These are phyloP conservation scores for Ammodytes marinus DNA, from an alignment of 2,113 vertebrate species.

Conservation along the genomic window DNA sequence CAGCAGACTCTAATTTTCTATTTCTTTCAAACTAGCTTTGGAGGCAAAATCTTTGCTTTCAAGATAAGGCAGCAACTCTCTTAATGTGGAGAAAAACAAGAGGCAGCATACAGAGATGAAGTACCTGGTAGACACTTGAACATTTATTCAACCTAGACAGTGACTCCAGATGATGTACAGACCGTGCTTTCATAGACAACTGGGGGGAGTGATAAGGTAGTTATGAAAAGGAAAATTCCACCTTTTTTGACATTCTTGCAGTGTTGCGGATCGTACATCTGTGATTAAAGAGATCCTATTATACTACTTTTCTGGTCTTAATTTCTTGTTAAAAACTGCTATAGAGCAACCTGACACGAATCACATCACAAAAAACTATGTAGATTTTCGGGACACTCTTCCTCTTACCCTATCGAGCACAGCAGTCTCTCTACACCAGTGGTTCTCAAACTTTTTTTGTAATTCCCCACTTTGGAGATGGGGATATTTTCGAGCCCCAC, in stretches of 20 bases:
- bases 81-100: background rate
- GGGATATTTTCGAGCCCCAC: too few relatives aligned
- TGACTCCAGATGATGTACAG: conserved; percentile 4
- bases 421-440: too few relatives aligned
- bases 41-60: background rate
- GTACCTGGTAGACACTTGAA: background rate
- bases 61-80: background rate
- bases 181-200: background rate
- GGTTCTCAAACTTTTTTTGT: too few relatives aligned
- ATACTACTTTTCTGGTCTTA: too few relatives aligned
- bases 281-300: too few relatives aligned
- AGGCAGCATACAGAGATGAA: background rate
- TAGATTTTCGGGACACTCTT: too few relatives aligned
- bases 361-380: too few relatives aligned
- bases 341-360: too few relatives aligned
- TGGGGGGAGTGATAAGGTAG: background rate
- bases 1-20: background rate
- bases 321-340: too few relatives aligned
- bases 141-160: conserved; percentile 1
- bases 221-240: background rate
- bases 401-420: too few relatives aligned
- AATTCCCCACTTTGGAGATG: too few relatives aligned
- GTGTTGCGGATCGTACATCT: background rate
- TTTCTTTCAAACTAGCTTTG: conserved; percentile 9
- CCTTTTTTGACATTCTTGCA: background rate